Evolutionary conservation across 2,113 vertebrate genomes (phyloP), one percentile per base, ranked within the genome.

Genomic region (Xiphophorus maculatus): DNA sequence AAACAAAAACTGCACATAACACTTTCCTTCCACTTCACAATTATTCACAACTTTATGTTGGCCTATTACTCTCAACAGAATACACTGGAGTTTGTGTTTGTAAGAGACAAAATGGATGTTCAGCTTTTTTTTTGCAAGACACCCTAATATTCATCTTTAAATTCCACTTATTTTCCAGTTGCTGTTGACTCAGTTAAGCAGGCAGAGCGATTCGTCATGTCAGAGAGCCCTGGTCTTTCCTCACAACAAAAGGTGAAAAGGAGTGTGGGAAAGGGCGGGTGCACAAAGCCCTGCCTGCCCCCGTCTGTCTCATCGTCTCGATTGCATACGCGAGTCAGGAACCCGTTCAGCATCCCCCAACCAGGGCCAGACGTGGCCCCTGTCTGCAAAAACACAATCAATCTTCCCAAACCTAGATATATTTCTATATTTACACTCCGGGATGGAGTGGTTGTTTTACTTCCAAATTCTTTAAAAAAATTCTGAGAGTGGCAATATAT

Each of bases 231-330:
- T 35, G 76, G 90, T 86, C 86, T 84, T 86, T 76, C 88, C 88
- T 88, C 82, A 88, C 85, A 90, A 93, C 80, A 91, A 91, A 93
- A 93, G 91, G 91, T 92, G 91, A 94, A 91, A 91, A 82, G 92
- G 94, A 94, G 91, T 94, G 94, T 94, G 93, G 93, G 93, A 94
- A 94, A 93, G 91, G 90, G 88, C 91, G 80, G 84, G 67, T 84
- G 75, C 88, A 93, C 93, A 93, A 94, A 93, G 91, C 88, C 69
- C 69, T 69, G 82, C 85, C 87, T 93, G 88, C 90, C 92, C 91
- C 91, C 80, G 76, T 88, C 89, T 88, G 89, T 78, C 83, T 89
- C 81, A 69, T 76, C 86, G 88, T 87, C 85, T 89, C 69, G 30
- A 73, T 44, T 79, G 69, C 90, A 88, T 84, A 85, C 71, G 77